phyloP scores from a whole-genome alignment of 2,888 invertebrate genomes.

The Cryptocephalus moraei region DNA sequence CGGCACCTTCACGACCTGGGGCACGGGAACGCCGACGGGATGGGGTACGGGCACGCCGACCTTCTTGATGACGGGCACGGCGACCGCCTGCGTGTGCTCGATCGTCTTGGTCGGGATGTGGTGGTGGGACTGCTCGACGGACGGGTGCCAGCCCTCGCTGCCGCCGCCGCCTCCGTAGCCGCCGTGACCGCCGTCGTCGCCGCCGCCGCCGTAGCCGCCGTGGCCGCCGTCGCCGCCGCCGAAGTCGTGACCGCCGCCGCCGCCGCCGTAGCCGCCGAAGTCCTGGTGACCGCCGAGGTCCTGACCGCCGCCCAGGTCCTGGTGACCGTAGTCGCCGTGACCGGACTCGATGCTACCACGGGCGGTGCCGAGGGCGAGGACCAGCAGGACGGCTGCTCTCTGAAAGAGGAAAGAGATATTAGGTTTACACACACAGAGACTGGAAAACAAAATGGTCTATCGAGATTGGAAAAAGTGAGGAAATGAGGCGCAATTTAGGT shows the following conservation, averaged over 20 bases:
- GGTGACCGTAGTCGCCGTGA: conserved; percentile 1
- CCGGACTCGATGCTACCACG: conserved; percentile 22
- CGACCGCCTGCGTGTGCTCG: conserved; percentile 59
- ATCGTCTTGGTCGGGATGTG: conserved; percentile 48
- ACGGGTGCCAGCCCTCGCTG: conserved; percentile 36
- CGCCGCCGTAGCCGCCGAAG: conserved; percentile 29
- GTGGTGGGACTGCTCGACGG: conserved; percentile 43
- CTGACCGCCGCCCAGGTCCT: conserved; percentile 10
- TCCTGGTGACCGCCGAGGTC: conserved; percentile 11
- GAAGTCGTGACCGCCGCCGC: conserved; percentile 22
- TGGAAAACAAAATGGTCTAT: too few relatives aligned
- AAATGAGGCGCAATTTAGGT: too few relatives aligned
- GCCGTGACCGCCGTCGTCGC: conserved; percentile 30
- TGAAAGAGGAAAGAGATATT: conserved; percentile 12
- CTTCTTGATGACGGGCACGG: conserved; percentile 61
- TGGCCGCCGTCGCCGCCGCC: conserved; percentile 9
- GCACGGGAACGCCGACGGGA: conserved; percentile 60
- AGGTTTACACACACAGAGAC: neutral
- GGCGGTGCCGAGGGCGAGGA: conserved; percentile 21
- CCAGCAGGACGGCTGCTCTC: conserved; percentile 23
- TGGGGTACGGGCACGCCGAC: conserved; percentile 65
- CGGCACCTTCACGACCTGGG: conserved; percentile 57
- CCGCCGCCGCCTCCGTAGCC: conserved; percentile 38
- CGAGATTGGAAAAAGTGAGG: too few relatives aligned
- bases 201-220: conserved; percentile 34